Base-by-base conservation (phyloP, 2,888 invertebrate species). In the Neria commutata region DNA sequence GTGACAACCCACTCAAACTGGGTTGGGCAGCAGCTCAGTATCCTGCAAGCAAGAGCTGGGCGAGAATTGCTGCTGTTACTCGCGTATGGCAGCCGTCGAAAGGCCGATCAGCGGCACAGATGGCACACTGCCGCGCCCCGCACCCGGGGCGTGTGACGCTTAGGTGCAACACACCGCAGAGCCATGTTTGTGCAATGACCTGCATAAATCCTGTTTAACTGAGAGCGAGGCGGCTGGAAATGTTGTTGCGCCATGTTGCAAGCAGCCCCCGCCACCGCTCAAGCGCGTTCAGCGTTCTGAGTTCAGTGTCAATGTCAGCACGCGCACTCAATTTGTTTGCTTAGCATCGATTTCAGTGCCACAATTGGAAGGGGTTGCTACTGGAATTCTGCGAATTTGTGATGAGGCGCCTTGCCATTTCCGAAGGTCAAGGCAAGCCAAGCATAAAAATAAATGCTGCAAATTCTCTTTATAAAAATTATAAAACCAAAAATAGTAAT, bases 1-100 rank as follows among this genome's bases (percentile, higher is more conserved):
- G 47, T 57, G 54, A 61, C 56, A 62, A 57, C 65, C 65, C 61
- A 65, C 65, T 59, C 65, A 62, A 61, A 60, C 14, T 57, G 56
- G 61, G 61, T 49, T 59, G 29, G 61, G 61, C 45, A 23, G 52
- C 25, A 24, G 5, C 17, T 37, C 24, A 16, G n/a, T n/a, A n/a
- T n/a, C n/a, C n/a, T n/a, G n/a, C n/a, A n/a, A n/a, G n/a, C n/a
- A n/a, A n/a, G n/a, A n/a, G n/a, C n/a, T n/a, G n/a, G n/a, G n/a
- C n/a, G n/a, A n/a, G n/a, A n/a, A n/a, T n/a, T n/a, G n/a, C n/a
- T n/a, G n/a, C n/a, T n/a, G n/a, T n/a, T n/a, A n/a, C n/a, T n/a
- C n/a, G n/a, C n/a, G n/a, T n/a, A n/a, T n/a, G n/a, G n/a, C n/a
- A n/a, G n/a, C n/a, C n/a, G n/a, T n/a, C n/a, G n/a, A n/a, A n/a